Base-by-base conservation (phyloP, 1,140 invertebrate genomes). In the Brachionus sp. region DNA sequence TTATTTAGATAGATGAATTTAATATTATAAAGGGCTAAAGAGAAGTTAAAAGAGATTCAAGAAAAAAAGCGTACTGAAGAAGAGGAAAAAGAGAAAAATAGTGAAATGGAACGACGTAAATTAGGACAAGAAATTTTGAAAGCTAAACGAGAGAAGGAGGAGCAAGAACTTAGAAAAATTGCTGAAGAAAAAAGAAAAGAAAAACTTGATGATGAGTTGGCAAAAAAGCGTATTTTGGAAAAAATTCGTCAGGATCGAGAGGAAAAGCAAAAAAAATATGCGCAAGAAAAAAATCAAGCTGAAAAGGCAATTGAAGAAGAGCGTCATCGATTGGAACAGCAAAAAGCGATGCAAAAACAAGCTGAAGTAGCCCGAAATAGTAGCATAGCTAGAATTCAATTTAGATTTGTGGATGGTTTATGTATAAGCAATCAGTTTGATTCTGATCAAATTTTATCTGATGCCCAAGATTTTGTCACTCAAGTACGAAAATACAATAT, bases 331-430 rank as follows among this genome's bases (percentile, higher is more conserved):
- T 13, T 29, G 37, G 64, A 75, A 86, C 85, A 66, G 85, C 87
- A 84, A 70, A 37, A 39, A 70, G 86, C 87, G 70, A 84, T 86
- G 70, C 83, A 80, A 19, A 83, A 86, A 62, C 84, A 86, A 29
- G 84, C 86, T 75, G 85, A 86, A 42, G 86, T 87, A 39, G 86
- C 87, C 3, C 85, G 84, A 23, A 85, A 85, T 80, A 89, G 87
- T 84, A 86, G 88, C 50, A 86, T 88, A 37, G 87, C 93, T 0
- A 91, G 93, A 77, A 91, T 96, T 57, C 94, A 95, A 89, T 95
- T 96, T 86, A 92, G 93, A 85, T 86, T 95, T 68, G 93, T 94
- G 0, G 92, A 93, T 87, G 94, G 94, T 10, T 91, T 91, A 0
- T 91, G 91, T 10, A 90, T 92, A 82, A 91, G 91, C 7, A 91